Percentiles rank a stretch among this genome's conserved stretches.
Conservation (phyloP, 2,888 invertebrate species). For the Lasioglossum villosulum region DNA sequence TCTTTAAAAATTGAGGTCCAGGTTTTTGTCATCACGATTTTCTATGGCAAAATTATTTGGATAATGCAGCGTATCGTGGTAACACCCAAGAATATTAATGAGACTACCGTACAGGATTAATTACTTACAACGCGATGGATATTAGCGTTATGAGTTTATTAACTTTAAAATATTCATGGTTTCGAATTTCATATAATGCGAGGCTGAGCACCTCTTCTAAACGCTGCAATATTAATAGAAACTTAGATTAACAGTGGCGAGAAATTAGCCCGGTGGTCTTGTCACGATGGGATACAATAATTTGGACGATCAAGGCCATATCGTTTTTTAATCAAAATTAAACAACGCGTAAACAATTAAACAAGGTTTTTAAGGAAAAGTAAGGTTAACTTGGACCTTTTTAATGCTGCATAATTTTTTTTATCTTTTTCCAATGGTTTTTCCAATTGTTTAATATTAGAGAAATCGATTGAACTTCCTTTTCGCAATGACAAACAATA, state of each 20-base stretch:
- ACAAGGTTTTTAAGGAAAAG: background rate
- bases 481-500: background rate
- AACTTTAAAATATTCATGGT: conserved; percentile 16
- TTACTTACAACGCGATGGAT: conserved; percentile 1
- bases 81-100: background rate
- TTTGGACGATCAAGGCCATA: background rate
- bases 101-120: background rate
- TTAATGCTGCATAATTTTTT: background rate
- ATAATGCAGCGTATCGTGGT: background rate
- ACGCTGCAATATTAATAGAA: background rate
- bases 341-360: background rate
- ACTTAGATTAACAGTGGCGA: background rate
- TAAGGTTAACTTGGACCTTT: background rate
- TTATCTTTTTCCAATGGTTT: background rate
- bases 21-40: background rate
- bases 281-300: background rate
- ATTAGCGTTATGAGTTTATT: conserved; percentile 4
- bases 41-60: background rate
- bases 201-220: background rate
- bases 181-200: background rate
- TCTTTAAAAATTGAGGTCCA: background rate
- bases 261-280: background rate
- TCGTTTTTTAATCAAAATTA: background rate
- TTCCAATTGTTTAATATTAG: background rate
- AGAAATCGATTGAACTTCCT: background rate